Evolutionary conservation across 2,113 vertebrate genomes (phyloP), one percentile per base, ranked within the genome.

Genomic region (Gasterosteus aculeatus): DNA sequence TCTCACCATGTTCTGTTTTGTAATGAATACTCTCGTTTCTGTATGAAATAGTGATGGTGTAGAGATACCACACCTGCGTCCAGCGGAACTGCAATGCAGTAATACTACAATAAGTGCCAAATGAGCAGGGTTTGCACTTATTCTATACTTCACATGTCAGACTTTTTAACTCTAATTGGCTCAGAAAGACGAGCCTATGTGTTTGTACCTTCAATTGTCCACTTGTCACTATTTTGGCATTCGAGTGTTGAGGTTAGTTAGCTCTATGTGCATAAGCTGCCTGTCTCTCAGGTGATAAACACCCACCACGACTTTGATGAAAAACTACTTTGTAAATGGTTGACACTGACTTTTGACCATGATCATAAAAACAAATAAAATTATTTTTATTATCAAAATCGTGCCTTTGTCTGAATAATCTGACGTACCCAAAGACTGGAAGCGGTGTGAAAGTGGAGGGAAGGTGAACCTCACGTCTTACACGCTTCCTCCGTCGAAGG

Each of bases 91-190:
- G 5, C 69, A 65, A 74, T 42, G 57, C 26, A 39, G 58, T 19
- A 18, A 4, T 72, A 58, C 33, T 26, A 46, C 29, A 9, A 18
- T 62, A 61, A 83, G 77, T 87, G 83, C 85, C 80, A 83, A 85
- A 83, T 70, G 14, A 57, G 31, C 53, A 62, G 60, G 2, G 12
- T 56, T 69, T 60, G 26, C 26, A 65, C 15, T 18, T 54, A 42
- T 39, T 26, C 22, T 26, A 26, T 26, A 26, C 22, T 26, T 26
- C 22, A 26, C 22, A 38, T 2, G 44, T 72, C 5, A 16, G 2
- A 29, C 26, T 22, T 41, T 69, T 57, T 62, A 11, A 41, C 14
- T 63, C 5, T 22, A 29, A 33, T 51, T 44, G 53, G n/a, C 38
- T 64, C 19, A 54, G n/a, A 65, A 38, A 38, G 8, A 44, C 12